Percentiles rank a stretch among this genome's conserved stretches.
phyloP scores from a whole-genome alignment of 2,797 vertebrate genomes.

The Gymnodraco acuticeps region DNA sequence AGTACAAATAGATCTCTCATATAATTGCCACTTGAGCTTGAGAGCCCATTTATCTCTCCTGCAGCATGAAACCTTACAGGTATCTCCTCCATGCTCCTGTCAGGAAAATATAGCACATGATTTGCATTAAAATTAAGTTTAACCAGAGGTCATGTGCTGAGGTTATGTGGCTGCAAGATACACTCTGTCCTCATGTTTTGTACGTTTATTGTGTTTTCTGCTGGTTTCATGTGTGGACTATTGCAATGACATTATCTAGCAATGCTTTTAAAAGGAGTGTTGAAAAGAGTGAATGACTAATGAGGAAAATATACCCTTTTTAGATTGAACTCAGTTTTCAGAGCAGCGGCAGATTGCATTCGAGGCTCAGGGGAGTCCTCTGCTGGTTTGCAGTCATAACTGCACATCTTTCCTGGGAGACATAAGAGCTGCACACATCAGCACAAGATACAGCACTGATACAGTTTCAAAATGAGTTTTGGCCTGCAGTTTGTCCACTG shows the following conservation, averaged over 20 bases:
- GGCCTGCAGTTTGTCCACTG: background rate
- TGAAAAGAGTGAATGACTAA: background rate
- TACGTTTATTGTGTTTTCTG: background rate
- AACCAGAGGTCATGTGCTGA: slow-evolving; percentile 19
- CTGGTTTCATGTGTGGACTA: background rate
- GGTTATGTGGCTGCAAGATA: background rate
- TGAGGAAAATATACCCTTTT: background rate
- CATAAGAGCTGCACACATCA: background rate
- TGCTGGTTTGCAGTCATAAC: slow-evolving; percentile 52
- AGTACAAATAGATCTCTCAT: slow-evolving; percentile 59
- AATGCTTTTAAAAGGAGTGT: slow-evolving; percentile 1
- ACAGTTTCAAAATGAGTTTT: slow-evolving; percentile 21
- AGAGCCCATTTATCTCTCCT: slow-evolving; percentile 69
- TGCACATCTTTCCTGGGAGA: slow-evolving; percentile 32
- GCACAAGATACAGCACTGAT: background rate
- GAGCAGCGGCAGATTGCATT: slow-evolving; percentile 11
- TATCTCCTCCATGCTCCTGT: slow-evolving; percentile 24
- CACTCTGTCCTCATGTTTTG: background rate
- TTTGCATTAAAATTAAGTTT: background rate
- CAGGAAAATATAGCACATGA: slow-evolving; percentile 29
- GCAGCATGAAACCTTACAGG: slow-evolving; percentile 50
- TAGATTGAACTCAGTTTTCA: background rate
- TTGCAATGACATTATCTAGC: slow-evolving; percentile 13
- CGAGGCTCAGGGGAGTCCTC: slow-evolving; percentile 56
- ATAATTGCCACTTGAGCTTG: slow-evolving; percentile 69